Evolutionary conservation across 1,140 invertebrate genomes (phyloP).

Genomic region (Druon quercuslanigerum): DNA sequence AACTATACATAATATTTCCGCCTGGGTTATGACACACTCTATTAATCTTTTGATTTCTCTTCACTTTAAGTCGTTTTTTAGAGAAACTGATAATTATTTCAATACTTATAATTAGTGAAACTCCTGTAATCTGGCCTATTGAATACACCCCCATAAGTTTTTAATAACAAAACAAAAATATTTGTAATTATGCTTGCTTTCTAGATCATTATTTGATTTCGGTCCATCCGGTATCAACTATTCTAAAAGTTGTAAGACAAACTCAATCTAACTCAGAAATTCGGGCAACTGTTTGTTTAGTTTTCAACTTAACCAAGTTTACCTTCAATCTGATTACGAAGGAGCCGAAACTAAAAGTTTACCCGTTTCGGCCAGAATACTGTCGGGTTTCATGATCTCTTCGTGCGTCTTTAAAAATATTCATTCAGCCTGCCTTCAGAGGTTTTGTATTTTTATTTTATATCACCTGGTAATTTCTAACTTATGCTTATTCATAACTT

Average conservation of each 20-base stretch:
- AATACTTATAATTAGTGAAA: too few relatives aligned
- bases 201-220: conserved; percentile 19
- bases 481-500: too few relatives aligned
- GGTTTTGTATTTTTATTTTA: not conserved
- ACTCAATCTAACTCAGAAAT: conserved; percentile 23
- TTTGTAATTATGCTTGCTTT: not conserved
- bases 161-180: not conserved
- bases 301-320: conserved; percentile 17
- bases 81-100: too few relatives aligned
- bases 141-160: not conserved
- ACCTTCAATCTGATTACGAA: not conserved
- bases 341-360: conserved; percentile 9
- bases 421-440: not conserved
- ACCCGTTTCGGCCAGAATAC: not conserved
- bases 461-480: too few relatives aligned
- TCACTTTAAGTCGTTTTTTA: too few relatives aligned
- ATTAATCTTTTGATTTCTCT: too few relatives aligned
- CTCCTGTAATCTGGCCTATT: too few relatives aligned
- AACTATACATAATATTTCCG: too few relatives aligned
- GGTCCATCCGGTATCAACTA: conserved; percentile 3
- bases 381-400: not conserved
- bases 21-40: too few relatives aligned
- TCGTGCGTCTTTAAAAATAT: not conserved
- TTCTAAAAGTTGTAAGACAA: not conserved
- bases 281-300: conserved; percentile 23